Evolutionary conservation across 2,113 vertebrate species (phyloP).

Genomic region (Lynx canadensis): DNA sequence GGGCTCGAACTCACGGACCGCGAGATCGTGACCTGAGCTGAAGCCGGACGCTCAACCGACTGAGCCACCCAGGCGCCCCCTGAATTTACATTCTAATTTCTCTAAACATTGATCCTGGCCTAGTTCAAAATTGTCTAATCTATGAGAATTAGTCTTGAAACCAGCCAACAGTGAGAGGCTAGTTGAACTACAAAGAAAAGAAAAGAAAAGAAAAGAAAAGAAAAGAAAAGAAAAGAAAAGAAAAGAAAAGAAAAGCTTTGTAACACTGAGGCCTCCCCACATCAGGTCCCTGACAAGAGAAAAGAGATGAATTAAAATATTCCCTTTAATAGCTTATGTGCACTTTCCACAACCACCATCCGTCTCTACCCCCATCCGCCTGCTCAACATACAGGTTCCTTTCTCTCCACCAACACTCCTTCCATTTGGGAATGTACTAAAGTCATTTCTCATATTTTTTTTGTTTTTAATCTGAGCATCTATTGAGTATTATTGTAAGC

Average conservation of each 20-base stretch:
- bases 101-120: background rate
- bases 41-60: no score
- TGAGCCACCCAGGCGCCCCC: no score
- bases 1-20: no score
- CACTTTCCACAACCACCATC: background rate
- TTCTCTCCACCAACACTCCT: background rate
- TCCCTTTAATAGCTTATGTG: background rate
- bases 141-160: slow-evolving; percentile 38
- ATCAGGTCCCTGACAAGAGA: background rate
- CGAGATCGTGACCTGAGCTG: no score
- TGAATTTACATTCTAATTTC: slow-evolving; percentile 13
- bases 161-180: background rate
- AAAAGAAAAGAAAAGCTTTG: slow-evolving; percentile 21
- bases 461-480: slow-evolving; percentile 57
- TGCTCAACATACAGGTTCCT: background rate
- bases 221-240: no score
- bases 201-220: background rate
- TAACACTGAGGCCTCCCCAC: background rate
- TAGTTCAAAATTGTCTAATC: slow-evolving; percentile 2
- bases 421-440: background rate
- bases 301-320: slow-evolving; percentile 19
- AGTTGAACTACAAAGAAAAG: background rate
- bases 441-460: slow-evolving; percentile 44
- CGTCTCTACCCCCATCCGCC: background rate
- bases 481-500: slow-evolving; percentile 48